These are phyloP conservation scores for Rallus crepitans DNA, from an alignment of 2,797 vertebrate species.

Conservation along the genomic window DNA sequence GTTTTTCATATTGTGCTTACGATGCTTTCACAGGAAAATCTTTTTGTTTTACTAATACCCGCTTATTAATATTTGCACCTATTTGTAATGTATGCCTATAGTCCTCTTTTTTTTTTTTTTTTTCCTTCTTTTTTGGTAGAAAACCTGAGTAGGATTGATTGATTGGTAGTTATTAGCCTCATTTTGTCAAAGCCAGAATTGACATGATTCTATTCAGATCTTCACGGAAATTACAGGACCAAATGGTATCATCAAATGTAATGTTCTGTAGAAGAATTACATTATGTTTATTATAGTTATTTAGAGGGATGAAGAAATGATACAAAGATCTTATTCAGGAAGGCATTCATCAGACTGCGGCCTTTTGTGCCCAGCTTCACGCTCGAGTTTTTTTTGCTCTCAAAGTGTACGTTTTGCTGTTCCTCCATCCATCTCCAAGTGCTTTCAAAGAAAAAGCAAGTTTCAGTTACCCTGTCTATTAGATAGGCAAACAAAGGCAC, in stretches of 20 bases:
- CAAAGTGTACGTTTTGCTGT: neutral
- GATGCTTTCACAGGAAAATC: neutral
- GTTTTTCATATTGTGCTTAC: accelerated
- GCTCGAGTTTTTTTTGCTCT: neutral
- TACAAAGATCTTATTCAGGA: neutral
- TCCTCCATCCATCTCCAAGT: neutral
- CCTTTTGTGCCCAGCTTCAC: neutral
- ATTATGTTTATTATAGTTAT: conserved; percentile 26
- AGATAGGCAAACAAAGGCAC: neutral
- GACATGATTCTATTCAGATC: neutral
- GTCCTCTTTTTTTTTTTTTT: neutral
- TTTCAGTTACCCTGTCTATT: neutral
- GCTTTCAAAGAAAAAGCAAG: neutral
- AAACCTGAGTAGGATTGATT: neutral
- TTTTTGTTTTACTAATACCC: neutral
- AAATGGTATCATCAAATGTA: conserved; percentile 1
- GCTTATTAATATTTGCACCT: neutral
- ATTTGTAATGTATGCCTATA: neutral
- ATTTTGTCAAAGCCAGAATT: conserved; percentile 13
- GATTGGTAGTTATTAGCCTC: neutral
- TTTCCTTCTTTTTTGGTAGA: neutral
- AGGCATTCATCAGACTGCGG: neutral
- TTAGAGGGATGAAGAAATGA: neutral
- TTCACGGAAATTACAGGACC: neutral
- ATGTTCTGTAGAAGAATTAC: conserved; percentile 11